Percentiles rank a stretch among this genome's conserved stretches.
phyloP scores from a whole-genome alignment of 2,888 invertebrate genomes.

The Dendrolimus houi region DNA sequence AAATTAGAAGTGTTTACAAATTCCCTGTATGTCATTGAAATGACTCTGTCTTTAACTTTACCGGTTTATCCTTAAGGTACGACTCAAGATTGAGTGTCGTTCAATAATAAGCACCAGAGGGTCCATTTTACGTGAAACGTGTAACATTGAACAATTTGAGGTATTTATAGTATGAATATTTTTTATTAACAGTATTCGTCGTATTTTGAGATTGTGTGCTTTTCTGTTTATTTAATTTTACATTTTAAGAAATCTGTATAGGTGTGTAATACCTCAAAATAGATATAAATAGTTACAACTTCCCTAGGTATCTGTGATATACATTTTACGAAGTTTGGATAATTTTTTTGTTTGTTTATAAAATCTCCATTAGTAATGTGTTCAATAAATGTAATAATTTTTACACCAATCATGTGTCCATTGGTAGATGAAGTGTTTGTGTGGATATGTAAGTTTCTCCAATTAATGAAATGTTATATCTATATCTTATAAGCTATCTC shows the following conservation, averaged over 20 bases:
- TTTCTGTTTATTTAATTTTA: constrained; percentile 46
- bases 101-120: no score
- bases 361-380: constrained; percentile 46
- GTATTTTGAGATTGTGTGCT: constrained; percentile 50
- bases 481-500: neutral
- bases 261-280: constrained; percentile 51
- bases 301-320: constrained; percentile 73
- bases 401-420: constrained; percentile 16
- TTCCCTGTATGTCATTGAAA: no score
- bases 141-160: constrained; percentile 17
- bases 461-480: no score
- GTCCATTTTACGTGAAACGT: constrained; percentile 12
- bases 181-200: constrained; percentile 34
- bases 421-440: no score
- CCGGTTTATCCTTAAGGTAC: no score
- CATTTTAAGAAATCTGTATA: constrained; percentile 35
- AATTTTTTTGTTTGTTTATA: constrained; percentile 9
- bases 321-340: constrained; percentile 34
- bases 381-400: constrained; percentile 31
- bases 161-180: constrained; percentile 30
- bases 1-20: no score
- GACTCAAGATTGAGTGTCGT: no score
- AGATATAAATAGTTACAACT: constrained; percentile 54
- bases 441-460: no score
- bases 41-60: no score